These are phyloP conservation scores for Thaleichthys pacificus DNA, from an alignment of 2,797 vertebrate species.

Conservation along the genomic window DNA sequence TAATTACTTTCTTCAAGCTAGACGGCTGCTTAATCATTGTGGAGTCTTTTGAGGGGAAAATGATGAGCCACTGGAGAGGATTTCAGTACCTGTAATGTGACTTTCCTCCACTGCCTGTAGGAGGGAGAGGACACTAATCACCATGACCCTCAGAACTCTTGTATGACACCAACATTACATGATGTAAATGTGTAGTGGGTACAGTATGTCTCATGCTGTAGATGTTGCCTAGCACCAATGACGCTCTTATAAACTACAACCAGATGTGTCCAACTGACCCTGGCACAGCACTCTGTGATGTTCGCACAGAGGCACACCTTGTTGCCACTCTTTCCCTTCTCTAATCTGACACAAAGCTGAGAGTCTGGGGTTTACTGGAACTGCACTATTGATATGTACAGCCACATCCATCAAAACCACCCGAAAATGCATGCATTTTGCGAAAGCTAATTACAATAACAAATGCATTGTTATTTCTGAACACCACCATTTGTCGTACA, in stretches of 20 bases:
- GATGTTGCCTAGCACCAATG: neutral
- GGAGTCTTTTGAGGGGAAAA: constrained; percentile 35
- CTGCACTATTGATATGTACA: constrained; percentile 40
- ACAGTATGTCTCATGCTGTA: neutral
- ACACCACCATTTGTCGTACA: neutral
- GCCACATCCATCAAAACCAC: constrained; percentile 13
- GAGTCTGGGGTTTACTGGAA: neutral
- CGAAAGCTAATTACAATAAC: constrained; percentile 3
- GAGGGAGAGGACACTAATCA: neutral
- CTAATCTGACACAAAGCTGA: constrained; percentile 22
- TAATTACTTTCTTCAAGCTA: constrained; percentile 13
- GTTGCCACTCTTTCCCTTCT: constrained; percentile 10
- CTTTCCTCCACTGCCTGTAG: neutral
- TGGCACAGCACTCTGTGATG: no score
- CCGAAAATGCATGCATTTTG: neutral
- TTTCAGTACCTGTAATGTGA: constrained; percentile 12
- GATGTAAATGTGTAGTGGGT: neutral
- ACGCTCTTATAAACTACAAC: no score
- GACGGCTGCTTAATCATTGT: constrained; percentile 38
- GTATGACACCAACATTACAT: neutral
- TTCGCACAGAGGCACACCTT: constrained; percentile 7
- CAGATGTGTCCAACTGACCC: no score
- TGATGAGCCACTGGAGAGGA: neutral
- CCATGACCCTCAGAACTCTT: neutral
- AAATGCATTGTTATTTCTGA: constrained; percentile 11